Base-by-base conservation (phyloP, 2,888 invertebrate genomes). In the Rotaria socialis region DNA sequence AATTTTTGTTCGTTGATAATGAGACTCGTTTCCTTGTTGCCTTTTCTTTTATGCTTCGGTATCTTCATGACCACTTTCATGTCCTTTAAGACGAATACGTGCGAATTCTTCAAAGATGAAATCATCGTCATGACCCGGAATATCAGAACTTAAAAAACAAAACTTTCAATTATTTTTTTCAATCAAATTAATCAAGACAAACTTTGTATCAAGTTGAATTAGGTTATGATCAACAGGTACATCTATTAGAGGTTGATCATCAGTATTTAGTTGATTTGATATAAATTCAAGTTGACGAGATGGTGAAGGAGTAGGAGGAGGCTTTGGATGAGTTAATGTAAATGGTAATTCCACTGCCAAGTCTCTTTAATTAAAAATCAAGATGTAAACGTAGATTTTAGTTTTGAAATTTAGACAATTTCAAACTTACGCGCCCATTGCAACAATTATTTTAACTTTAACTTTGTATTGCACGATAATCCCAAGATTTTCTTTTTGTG, bases 21-120 rank as follows among this genome's bases (percentile, higher is more conserved):
- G 35, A 67, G 35, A 41, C 5, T 14, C 19, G 35, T 27, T 56
- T 35, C 19, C 35, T 19, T 52, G 1, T 14, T 52, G 11, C 0
- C 1, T 52, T 8, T 52, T 11, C 4, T 11, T 19, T 85, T 86
- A 86, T 47, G 84, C 86, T 35, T 86, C 86, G 11, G 86, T 86
- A 55, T 86, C 86, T 74, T 86, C 86, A 16, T 85, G 67, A 41
- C 67, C 67, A 47, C 80, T 56, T 24, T 92, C 92, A 84, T 90
- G 96, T 87, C 96, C 96, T 93, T 97, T 96, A 8, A 87, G 93
- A 92, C 99, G 94, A 88, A 99, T 93, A 89, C 99, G 94, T 88
- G 99, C 98, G 93, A 99, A 99, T 92, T 99, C 99, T 93, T 99
- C 98, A 93, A 99, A 99, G 90, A 99, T 97, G 89, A 99, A 96